Base-by-base conservation (phyloP, 2,888 invertebrate species). In the Alloplasta piceator region DNA sequence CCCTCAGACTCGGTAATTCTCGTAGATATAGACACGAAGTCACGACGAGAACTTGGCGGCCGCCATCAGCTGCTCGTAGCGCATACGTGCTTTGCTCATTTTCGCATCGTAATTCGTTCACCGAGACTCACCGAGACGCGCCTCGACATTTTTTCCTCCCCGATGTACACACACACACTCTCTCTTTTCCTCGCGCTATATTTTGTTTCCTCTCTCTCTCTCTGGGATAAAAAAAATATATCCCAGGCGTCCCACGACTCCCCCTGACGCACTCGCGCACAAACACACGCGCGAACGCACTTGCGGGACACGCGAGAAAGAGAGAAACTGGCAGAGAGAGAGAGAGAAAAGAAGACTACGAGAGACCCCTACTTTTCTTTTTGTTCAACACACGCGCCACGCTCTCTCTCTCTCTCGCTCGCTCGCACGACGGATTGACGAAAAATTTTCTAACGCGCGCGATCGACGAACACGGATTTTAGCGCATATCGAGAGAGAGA, bases 1-100 rank as follows among this genome's bases (percentile, higher is more conserved):
- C 41, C 41, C 66, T 66, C 78, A 82, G 50, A 74, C 66, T 82
- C 74, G 82, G 76, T 67, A 77, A 75, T 26, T 26, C 66, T 75
- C 77, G 79, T 72, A 75, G 3, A 26, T 1, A 26, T 1, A 26
- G 68, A 56, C 68, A 50, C 52, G 72, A 71, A 71, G 80, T 68
- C 72, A 80, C 82, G 82, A 80, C 81, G 83, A 83, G 86, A 36
- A 75, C 14, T 87, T 85, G 87, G 86, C 88, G 88, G 87, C 89
- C 88, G 90, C 91, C 91, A 90, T 91, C 91, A 91, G 91, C 91
- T 91, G 91, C 90, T 90, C 88, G 87, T 78, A 86, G 84, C 88
- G 86, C 83, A 79, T 80, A 88, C 86, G 87, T 86, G 86, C 87
- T 85, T 86, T 85, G 89, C 87, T 89, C 90, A 90, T 90, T 88